Evolutionary conservation across 1,140 invertebrate species (phyloP).

Genomic region (Sarcophaga bullata): DNA sequence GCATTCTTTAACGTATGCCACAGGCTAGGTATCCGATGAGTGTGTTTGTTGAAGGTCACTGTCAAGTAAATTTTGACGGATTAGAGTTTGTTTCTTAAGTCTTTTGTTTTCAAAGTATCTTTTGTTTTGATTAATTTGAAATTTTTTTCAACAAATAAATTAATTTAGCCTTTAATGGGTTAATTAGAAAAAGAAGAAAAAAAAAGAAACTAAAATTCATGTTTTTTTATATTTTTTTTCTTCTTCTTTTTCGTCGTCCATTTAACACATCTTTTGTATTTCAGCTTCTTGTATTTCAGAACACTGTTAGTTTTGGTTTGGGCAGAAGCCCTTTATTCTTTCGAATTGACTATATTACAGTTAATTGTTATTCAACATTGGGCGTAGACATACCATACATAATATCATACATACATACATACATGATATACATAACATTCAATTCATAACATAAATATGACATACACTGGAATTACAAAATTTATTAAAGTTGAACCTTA

Average conservation of each 20-base stretch:
- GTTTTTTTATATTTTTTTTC: not conserved
- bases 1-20: too few relatives aligned
- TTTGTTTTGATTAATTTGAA: not conserved
- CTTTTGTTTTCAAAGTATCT: not conserved
- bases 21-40: too few relatives aligned
- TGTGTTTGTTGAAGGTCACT: not conserved
- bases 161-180: not conserved
- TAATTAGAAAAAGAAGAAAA: not conserved
- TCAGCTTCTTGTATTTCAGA: too few relatives aligned
- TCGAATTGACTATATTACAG: not conserved
- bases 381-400: too few relatives aligned
- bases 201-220: not conserved
- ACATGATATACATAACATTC: too few relatives aligned
- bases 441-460: too few relatives aligned
- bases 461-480: too few relatives aligned
- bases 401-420: too few relatives aligned
- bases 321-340: constrained; percentile 8
- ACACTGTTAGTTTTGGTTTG: not conserved
- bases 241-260: not conserved
- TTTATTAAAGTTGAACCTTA: not conserved
- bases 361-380: constrained; percentile 23
- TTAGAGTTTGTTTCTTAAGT: not conserved
- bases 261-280: constrained; percentile 18
- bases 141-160: too few relatives aligned
- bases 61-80: not conserved